These are phyloP conservation scores for Loxodonta africana DNA, from an alignment of 2,113 vertebrate genomes.

Conservation along the genomic window DNA sequence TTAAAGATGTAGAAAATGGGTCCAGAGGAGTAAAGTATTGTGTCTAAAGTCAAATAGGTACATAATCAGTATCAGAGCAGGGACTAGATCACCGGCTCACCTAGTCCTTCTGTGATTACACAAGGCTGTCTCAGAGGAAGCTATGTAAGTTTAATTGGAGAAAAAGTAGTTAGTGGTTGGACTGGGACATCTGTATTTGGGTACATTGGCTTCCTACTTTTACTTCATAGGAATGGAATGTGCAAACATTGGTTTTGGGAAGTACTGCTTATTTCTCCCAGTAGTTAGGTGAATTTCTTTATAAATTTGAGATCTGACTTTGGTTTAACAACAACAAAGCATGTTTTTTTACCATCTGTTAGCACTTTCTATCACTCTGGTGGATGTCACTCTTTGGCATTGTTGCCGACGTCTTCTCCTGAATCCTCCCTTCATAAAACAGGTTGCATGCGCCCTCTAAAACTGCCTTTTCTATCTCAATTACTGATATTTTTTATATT, in stretches of 20 bases:
- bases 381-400: constrained; percentile 28
- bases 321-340: constrained; percentile 20
- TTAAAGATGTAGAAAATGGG: not conserved
- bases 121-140: not conserved
- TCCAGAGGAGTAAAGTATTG: constrained; percentile 34
- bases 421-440: constrained; percentile 17
- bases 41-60: not conserved
- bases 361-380: constrained; percentile 29
- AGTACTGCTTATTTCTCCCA: constrained; percentile 40
- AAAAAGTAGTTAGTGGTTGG: constrained; percentile 27
- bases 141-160: constrained; percentile 46
- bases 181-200: constrained; percentile 24
- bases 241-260: constrained; percentile 51
- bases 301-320: constrained; percentile 55
- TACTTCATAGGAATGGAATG: constrained; percentile 31
- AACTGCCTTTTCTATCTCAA: constrained; percentile 18
- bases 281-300: constrained; percentile 22
- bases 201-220: constrained; percentile 53
- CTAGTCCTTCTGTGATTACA: not conserved
- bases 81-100: not conserved
- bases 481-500: constrained; percentile 39
- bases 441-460: not conserved
- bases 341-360: constrained; percentile 27
- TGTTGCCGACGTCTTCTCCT: constrained; percentile 37
- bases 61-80: not conserved